Evolutionary conservation across 2,797 vertebrate genomes (phyloP), one percentile per base, ranked within the genome.

Genomic region (Crax fasciolata): DNA sequence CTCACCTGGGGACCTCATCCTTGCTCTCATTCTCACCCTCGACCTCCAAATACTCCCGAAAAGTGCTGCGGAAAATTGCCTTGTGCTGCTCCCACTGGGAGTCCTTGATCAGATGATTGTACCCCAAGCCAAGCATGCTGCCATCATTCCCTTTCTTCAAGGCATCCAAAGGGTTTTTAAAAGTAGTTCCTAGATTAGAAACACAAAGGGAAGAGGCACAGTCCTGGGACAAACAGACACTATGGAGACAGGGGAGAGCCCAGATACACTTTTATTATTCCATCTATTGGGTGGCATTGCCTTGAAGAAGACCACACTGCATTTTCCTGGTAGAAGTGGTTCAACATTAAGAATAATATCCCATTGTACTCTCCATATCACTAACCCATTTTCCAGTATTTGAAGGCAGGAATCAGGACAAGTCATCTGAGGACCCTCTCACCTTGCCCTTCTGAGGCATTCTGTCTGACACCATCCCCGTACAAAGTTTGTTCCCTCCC

Each of bases 91-190:
- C 96, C 98, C 97, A 97, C 59, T 98, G 98, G 51, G 21, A 93
- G 11, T 96, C 94, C 65, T 96, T 98, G 87, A 98, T 98, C 30
- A 98, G 87, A 80, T 98, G 98, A 84, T 97, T 97, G 84, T 97
- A 91, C 79, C 99, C 98, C 58, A 97, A 97, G 80, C 98, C 98
- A 97, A 98, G 94, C 66, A 98, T 86, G 18, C 43, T 65, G 85
- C 57, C 55, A 87, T 96, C 96, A 39, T 98, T 97, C 4, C 95
- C 72, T 91, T 96, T 98, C 79, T 98, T 97, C 51, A 98, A 94
- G 51, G 94, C 96, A 73, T 98, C 98, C 68, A 97, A 80, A 41
- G 97, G 97, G 87, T 81, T 97, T 93, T 98, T 97, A 80, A 97
- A 95, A 93, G 49, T 39, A 54, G 46, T 97, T 49, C 95, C 97